Conservation (phyloP, 2,113 vertebrate genomes). For the Macroglossus sobrinus region DNA sequence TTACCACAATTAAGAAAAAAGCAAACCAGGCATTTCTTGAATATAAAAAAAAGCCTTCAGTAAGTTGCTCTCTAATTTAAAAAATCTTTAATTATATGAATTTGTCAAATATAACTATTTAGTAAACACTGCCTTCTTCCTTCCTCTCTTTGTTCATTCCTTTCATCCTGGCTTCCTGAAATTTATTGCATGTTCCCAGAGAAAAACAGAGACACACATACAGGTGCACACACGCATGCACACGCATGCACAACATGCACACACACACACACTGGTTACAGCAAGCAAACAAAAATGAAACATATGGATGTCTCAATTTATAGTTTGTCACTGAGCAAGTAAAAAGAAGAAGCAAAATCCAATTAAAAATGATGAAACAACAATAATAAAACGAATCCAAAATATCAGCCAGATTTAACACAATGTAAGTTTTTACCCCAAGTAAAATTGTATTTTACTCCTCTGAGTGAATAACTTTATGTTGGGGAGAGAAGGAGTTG, state of each 20-base stretch:
- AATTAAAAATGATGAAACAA: background rate
- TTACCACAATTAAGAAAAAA: background rate
- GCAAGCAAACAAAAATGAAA: background rate
- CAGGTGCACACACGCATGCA: background rate
- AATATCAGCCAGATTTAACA: background rate
- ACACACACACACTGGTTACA: background rate
- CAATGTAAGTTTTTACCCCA: background rate
- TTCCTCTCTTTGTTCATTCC: background rate
- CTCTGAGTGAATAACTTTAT: background rate
- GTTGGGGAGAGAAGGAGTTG: background rate
- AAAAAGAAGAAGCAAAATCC: background rate
- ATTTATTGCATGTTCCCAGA: background rate
- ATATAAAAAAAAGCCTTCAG: background rate
- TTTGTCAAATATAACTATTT: background rate
- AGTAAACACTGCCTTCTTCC: background rate
- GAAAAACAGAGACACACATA: background rate
- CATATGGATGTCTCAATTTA: background rate
- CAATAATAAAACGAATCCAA: background rate
- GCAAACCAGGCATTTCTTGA: background rate
- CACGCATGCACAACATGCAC: no score
- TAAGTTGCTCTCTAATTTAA: background rate
- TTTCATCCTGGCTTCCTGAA: background rate
- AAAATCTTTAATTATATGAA: background rate
- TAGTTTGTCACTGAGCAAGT: background rate
- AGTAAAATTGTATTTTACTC: background rate